phyloP scores from a whole-genome alignment of 2,888 invertebrate species.

The Harmothoe impar region DNA sequence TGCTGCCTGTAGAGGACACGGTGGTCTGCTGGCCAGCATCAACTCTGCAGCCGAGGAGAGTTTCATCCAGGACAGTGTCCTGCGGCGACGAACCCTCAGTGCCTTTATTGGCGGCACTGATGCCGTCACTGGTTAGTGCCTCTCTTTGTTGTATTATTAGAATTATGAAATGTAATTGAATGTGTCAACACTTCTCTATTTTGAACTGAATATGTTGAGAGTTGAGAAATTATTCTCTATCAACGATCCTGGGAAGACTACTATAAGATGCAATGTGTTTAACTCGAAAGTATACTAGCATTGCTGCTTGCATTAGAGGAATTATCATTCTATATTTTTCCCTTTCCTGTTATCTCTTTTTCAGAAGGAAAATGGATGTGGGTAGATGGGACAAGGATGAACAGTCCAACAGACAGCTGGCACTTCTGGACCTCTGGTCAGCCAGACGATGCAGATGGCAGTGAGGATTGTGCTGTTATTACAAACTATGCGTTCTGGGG shows the following conservation, averaged over 20 bases:
- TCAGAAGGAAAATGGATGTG: slow-evolving; percentile 56
- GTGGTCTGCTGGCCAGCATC: slow-evolving; percentile 60
- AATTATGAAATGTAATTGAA: too few species aligned
- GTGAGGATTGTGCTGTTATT: slow-evolving; percentile 66
- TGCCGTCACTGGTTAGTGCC: neutral
- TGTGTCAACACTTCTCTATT: too few species aligned
- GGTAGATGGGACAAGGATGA: slow-evolving; percentile 46
- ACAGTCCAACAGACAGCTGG: slow-evolving; percentile 48
- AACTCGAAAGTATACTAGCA: too few species aligned
- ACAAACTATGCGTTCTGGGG: slow-evolving; percentile 69
- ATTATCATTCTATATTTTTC: too few species aligned
- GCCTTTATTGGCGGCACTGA: slow-evolving; percentile 60
- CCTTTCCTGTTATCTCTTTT: neutral
- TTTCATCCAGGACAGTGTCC: slow-evolving; percentile 32
- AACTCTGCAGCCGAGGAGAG: slow-evolving; percentile 48
- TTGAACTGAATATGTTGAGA: too few species aligned
- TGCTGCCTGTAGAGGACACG: slow-evolving; percentile 28
- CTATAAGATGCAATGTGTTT: too few species aligned
- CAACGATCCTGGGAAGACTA: too few species aligned
- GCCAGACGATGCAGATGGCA: slow-evolving; percentile 62
- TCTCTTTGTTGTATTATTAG: too few species aligned
- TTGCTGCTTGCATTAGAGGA: too few species aligned
- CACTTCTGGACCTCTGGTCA: slow-evolving; percentile 66
- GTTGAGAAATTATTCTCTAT: too few species aligned
- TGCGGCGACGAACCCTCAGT: slow-evolving; percentile 28